phyloP scores from a whole-genome alignment of 2,113 vertebrate species.

The Phylloscopus trochilus region DNA sequence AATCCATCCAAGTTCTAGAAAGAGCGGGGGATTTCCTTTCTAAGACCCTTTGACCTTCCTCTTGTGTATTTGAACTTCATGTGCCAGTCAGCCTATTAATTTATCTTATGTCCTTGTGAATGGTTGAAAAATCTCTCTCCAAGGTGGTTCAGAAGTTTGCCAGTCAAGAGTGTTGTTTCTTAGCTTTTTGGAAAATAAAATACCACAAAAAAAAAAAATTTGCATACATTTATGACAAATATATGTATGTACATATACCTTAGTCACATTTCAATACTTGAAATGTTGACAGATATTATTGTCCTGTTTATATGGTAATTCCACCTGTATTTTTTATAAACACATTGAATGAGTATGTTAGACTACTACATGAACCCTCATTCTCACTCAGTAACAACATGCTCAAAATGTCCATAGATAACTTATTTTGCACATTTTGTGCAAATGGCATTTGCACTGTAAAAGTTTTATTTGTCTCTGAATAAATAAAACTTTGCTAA shows the following conservation, averaged over 20 bases:
- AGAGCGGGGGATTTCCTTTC: not conserved
- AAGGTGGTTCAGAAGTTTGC: not conserved
- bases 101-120: not conserved
- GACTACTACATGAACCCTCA: not conserved
- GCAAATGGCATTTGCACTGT: not conserved
- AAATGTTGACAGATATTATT: not conserved
- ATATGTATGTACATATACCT: not conserved
- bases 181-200: not conserved
- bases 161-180: not conserved
- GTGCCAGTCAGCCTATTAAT: not conserved
- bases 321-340: not conserved
- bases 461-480: not conserved
- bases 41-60: fast-evolving
- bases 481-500: not conserved
- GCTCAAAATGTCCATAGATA: not conserved
- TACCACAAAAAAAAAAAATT: not conserved
- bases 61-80: not conserved
- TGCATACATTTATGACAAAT: not conserved
- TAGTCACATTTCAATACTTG: not conserved
- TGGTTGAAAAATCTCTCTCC: not conserved
- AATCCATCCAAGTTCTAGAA: not conserved
- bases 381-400: not conserved
- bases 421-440: not conserved
- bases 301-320: not conserved
- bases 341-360: not conserved